These are phyloP conservation scores for Acestrorhynchus altus DNA, from an alignment of 2,797 vertebrate species.

Conservation along the genomic window DNA sequence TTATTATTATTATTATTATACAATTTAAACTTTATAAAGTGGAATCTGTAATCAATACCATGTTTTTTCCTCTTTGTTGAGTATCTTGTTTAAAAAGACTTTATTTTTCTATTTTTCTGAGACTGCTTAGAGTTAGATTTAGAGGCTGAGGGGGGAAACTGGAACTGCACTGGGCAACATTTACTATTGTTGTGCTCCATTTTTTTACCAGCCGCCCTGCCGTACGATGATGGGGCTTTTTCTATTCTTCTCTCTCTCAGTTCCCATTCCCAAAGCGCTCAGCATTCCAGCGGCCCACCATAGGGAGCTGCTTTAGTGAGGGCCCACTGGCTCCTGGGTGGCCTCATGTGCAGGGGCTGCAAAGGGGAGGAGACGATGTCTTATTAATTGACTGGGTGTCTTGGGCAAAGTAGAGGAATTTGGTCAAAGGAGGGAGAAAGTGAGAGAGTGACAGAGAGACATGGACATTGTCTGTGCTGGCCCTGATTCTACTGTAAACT, in stretches of 20 bases:
- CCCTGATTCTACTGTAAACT: constrained; percentile 28
- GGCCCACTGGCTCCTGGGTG: constrained; percentile 90
- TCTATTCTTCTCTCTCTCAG: constrained; percentile 72
- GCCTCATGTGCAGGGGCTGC: constrained; percentile 79
- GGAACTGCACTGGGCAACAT: constrained; percentile 66
- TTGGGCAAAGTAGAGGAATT: constrained; percentile 80
- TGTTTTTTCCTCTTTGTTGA: no score
- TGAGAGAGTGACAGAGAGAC: constrained; percentile 25
- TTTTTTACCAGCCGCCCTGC: constrained; percentile 72
- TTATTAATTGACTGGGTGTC: constrained; percentile 88
- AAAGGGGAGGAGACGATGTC: constrained; percentile 84
- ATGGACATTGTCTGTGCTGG: constrained; percentile 25
- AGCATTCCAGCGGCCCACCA: constrained; percentile 96
- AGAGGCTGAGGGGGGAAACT: constrained; percentile 55
- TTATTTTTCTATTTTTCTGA: background rate
- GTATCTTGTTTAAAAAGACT: background rate
- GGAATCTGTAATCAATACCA: background rate
- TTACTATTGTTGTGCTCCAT: constrained; percentile 74
- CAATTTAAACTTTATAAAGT: background rate
- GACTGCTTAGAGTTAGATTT: constrained; percentile 3
- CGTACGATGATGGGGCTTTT: constrained; percentile 74
- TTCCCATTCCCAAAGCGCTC: constrained; percentile 70
- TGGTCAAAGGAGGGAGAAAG: constrained; percentile 58
- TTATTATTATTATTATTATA: background rate
- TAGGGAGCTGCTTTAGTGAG: constrained; percentile 92